Conservation (phyloP, 64 coral and sea anemone genomes). For the Catalaphyllia jardinei region DNA sequence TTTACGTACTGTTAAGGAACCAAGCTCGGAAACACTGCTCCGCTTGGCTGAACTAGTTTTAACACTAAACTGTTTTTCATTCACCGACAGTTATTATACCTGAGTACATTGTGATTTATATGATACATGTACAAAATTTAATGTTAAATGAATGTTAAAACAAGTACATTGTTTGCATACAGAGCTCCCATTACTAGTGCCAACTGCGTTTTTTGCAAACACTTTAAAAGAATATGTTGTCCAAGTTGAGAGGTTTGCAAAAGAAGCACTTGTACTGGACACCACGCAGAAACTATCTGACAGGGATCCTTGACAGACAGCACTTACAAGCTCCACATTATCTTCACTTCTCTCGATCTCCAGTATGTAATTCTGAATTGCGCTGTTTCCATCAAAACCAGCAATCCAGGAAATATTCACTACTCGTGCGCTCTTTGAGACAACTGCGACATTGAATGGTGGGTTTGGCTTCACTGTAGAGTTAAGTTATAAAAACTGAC, state of each 20-base stretch:
- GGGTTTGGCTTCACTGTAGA: neutral
- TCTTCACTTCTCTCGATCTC: neutral
- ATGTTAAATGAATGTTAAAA: neutral
- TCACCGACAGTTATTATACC: no score
- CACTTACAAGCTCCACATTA: neutral
- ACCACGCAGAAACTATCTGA: neutral
- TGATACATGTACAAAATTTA: no score
- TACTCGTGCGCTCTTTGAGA: neutral
- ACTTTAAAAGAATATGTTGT: neutral
- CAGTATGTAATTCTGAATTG: constrained; percentile 6
- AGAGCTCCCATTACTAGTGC: neutral
- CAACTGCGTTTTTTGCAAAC: constrained; percentile 8
- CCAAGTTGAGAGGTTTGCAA: neutral
- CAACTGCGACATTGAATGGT: neutral
- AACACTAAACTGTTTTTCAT: no score
- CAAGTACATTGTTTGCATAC: neutral
- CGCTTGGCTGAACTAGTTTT: no score
- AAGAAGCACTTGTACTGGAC: constrained; percentile 2
- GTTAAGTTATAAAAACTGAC: neutral
- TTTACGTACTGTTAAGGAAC: no score
- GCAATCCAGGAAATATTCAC: constrained; percentile 2
- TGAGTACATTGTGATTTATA: no score
- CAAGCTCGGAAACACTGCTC: no score
- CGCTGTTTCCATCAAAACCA: constrained; percentile 29
- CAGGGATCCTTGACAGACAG: neutral